Conservation (phyloP, 1,140 invertebrate genomes). For the Theocolax elegans region DNA sequence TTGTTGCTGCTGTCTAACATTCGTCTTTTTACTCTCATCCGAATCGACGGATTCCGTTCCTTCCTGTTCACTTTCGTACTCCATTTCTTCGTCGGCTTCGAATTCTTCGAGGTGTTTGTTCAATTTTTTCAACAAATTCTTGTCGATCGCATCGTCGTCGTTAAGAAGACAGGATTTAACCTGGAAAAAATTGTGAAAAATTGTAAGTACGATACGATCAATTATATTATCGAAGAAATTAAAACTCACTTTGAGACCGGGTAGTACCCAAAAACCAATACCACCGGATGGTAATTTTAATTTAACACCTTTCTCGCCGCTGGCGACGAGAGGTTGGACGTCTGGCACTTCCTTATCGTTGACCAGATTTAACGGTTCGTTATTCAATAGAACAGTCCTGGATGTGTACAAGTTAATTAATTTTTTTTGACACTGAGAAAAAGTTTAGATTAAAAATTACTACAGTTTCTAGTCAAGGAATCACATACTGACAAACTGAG, state of each 20-base stretch:
- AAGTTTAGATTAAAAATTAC: too few relatives aligned
- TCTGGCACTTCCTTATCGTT: conserved; percentile 62
- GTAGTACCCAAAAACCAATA: conserved; percentile 72
- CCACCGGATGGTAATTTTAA: conserved; percentile 67
- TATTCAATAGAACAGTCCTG: conserved; percentile 69
- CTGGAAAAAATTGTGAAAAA: conserved; percentile 7
- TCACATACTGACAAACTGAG: too few relatives aligned
- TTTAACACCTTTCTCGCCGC: conserved; percentile 60
- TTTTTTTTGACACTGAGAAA: too few relatives aligned
- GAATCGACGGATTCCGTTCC: background rate
- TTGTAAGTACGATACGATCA: background rate
- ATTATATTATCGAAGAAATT: background rate
- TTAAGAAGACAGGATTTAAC: conserved; percentile 50
- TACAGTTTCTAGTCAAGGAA: too few relatives aligned
- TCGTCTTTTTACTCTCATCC: background rate
- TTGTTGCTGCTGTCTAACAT: too few relatives aligned
- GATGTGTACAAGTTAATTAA: too few relatives aligned
- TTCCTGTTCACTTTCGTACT: background rate
- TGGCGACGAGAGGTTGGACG: conserved; percentile 64
- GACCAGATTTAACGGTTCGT: conserved; percentile 60
- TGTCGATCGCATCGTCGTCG: conserved; percentile 37
- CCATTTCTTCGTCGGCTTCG: conserved; percentile 8
- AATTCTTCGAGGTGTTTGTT: conserved; percentile 21
- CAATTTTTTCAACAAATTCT: conserved; percentile 39
- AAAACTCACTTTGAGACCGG: conserved; percentile 64